Evolutionary conservation across 2,888 invertebrate genomes (phyloP), one percentile per base, ranked within the genome.

Genomic region (Callosobruchus maculatus): DNA sequence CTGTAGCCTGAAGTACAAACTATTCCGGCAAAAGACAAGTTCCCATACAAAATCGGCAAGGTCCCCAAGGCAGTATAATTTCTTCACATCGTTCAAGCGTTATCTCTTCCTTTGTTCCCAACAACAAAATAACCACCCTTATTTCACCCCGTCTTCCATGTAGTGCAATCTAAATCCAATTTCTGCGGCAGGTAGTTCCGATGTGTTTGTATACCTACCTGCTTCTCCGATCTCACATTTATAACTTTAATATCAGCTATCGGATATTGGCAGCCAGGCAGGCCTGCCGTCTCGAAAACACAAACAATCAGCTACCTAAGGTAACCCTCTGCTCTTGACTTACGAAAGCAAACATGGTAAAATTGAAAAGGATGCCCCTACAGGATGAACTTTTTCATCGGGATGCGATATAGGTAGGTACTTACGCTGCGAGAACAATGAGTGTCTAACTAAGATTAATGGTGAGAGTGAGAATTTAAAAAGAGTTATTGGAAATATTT

Each of bases 261-360:
- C 49, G 49, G 49, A 49, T 49, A 49, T 49, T 49, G 49, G 49
- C 49, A 49, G 49, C 13, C 49, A n/a, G n/a, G n/a, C n/a, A n/a
- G n/a, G n/a, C n/a, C n/a, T n/a, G n/a, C 49, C 13, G 49, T 0
- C 13, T 49, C 49, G 49, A 49, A 49, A 49, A 49, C 49, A 49
- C 49, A 49, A 49, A 49, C 49, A 49, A 49, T 0, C 49, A 49
- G 49, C 49, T 49, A 49, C 18, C 49, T 49, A 49, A 49, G 1
- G 49, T 18, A 18, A 7, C 49, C 49, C 13, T 77, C 74, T 70
- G 71, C 74, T 77, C 79, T 81, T 78, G 81, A 81, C 80, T 81
- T 80, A 79, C 77, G 78, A 77, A 78, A 74, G 81, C 78, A 81
- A 81, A 81, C 81, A 81, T 75, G 71, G 75, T 76, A 75, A 76